phyloP scores from a whole-genome alignment of 2,888 invertebrate genomes.

The Dascillus cervinus region DNA sequence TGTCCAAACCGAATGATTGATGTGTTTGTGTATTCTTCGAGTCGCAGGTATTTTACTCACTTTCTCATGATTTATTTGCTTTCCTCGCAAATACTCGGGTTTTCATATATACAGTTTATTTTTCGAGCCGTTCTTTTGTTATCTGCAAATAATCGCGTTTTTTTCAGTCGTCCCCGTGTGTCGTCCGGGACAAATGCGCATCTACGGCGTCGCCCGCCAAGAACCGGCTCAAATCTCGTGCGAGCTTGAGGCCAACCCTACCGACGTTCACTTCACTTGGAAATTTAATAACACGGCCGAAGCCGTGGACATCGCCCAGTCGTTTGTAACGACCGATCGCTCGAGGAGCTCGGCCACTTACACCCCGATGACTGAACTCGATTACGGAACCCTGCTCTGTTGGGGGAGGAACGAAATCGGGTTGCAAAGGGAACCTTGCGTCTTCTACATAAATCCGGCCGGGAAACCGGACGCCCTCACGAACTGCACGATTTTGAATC shows the following conservation, averaged over 20 bases:
- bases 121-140: too few relatives aligned
- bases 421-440: constrained; percentile 62
- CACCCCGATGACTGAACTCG: constrained; percentile 64
- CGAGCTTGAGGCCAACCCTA: constrained; percentile 67
- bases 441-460: constrained; percentile 66
- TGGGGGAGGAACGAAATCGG: constrained; percentile 70
- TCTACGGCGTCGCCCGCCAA: constrained; percentile 66
- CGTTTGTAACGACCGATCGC: constrained; percentile 53
- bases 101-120: too few relatives aligned
- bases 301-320: constrained; percentile 59
- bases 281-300: constrained; percentile 70
- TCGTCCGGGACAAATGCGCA: constrained; percentile 57
- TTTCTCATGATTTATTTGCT: neutral
- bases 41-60: neutral
- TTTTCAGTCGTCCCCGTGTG: constrained; percentile 65
- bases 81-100: neutral
- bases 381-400: constrained; percentile 68
- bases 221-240: constrained; percentile 63
- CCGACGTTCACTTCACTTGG: constrained; percentile 61
- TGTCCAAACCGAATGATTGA: neutral
- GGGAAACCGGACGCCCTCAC: constrained; percentile 68
- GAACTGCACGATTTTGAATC: constrained; percentile 68
- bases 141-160: too few relatives aligned
- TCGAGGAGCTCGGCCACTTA: constrained; percentile 59
- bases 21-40: neutral